Evolutionary conservation across 2,113 vertebrate genomes (phyloP).

Genomic region (Abramis brama): DNA sequence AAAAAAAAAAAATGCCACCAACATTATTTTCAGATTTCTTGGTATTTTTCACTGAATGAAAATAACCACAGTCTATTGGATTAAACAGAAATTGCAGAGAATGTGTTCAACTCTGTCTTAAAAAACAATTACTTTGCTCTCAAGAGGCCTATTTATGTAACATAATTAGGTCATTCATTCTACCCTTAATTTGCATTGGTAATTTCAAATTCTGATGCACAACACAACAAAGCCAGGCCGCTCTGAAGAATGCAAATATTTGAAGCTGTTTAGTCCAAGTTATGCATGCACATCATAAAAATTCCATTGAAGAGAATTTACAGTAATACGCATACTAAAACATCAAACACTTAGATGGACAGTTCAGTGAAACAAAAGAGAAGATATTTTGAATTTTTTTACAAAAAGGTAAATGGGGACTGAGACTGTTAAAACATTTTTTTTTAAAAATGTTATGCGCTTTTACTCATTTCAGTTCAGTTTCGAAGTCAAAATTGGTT

Average conservation of each 20-base stretch:
- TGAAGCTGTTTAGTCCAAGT: not conserved
- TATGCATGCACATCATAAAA: not conserved
- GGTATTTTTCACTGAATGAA: not conserved
- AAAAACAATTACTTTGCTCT: not conserved
- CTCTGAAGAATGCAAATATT: conserved; percentile 67
- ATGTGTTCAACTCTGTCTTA: not conserved
- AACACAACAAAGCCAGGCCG: conserved; percentile 65
- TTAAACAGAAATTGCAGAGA: conserved; percentile 10
- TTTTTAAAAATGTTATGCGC: too few relatives aligned
- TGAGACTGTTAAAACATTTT: not conserved
- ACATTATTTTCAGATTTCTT: not conserved
- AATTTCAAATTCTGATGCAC: conserved; percentile 63
- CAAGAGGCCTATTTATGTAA: conserved; percentile 38
- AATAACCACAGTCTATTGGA: not conserved
- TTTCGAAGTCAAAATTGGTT: too few relatives aligned
- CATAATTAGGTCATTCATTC: conserved; percentile 68
- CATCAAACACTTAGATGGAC: not conserved
- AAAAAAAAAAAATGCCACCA: not conserved
- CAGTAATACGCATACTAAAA: not conserved
- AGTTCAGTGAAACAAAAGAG: not conserved
- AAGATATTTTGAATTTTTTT: not conserved
- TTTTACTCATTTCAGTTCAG: too few relatives aligned
- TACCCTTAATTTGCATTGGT: conserved; percentile 63
- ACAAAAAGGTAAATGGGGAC: not conserved
- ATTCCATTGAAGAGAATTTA: not conserved